These are phyloP conservation scores for Nomada ferruginata DNA, from an alignment of 2,888 invertebrate species.

Conservation along the genomic window DNA sequence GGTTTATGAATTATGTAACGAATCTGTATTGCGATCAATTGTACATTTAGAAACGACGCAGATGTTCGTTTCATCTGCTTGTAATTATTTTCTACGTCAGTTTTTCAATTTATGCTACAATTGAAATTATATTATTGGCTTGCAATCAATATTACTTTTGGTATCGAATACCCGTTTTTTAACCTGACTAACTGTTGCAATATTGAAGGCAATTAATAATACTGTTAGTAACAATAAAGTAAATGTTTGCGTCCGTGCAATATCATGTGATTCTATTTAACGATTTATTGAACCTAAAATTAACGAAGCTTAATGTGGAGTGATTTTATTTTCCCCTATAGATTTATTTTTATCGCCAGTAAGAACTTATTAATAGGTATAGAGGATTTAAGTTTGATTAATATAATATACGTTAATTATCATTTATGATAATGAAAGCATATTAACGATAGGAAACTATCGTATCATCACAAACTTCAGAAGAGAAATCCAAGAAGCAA, in stretches of 20 bases:
- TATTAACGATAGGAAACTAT: too few relatives aligned
- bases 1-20: constrained; percentile 48
- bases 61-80: constrained; percentile 17
- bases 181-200: background rate
- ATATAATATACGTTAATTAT: too few relatives aligned
- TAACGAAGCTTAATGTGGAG: background rate
- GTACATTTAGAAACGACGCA: constrained; percentile 13
- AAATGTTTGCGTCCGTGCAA: too few relatives aligned
- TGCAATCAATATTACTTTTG: background rate
- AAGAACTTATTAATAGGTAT: too few relatives aligned
- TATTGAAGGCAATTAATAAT: background rate
- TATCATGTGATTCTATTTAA: background rate
- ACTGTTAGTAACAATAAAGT: background rate
- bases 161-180: background rate
- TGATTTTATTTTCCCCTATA: background rate
- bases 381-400: too few relatives aligned
- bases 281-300: constrained; percentile 5
- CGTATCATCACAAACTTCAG: too few relatives aligned
- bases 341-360: too few relatives aligned
- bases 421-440: too few relatives aligned
- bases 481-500: too few relatives aligned
- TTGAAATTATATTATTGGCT: background rate
- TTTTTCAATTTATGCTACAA: background rate
- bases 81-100: constrained; percentile 3
- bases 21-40: constrained; percentile 34